Evolutionary conservation across 2,888 invertebrate genomes (phyloP).

Genomic region (Cheilosia soror): DNA sequence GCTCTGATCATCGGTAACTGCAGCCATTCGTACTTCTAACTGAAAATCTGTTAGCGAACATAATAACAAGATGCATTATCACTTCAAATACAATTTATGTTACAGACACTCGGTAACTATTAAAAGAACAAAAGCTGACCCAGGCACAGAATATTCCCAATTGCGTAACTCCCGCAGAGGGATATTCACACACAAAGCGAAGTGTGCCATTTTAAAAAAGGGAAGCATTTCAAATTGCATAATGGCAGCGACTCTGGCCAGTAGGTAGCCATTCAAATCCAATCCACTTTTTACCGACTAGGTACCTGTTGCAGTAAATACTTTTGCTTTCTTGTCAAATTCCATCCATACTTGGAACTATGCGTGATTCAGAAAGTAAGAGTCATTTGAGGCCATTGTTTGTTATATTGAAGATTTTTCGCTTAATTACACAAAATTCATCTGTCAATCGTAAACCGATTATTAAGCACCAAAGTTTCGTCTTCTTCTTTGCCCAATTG

Average conservation of each 20-base stretch:
- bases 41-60: no score
- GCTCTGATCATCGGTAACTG: no score
- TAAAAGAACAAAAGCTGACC: no score
- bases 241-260: slow-evolving; percentile 16
- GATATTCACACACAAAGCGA: neutral
- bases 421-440: slow-evolving; percentile 55
- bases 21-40: no score
- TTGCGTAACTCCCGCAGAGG: slow-evolving; percentile 35
- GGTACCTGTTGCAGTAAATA: slow-evolving; percentile 2
- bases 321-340: slow-evolving; percentile 37
- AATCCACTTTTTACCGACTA: neutral
- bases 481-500: slow-evolving; percentile 39
- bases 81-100: no score
- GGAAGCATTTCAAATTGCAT: slow-evolving; percentile 63
- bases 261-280: slow-evolving; percentile 4
- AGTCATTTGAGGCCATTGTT: slow-evolving; percentile 27
- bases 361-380: slow-evolving; percentile 36
- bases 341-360: slow-evolving; percentile 2
- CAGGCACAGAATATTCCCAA: slow-evolving; percentile 1
- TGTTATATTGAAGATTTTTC: slow-evolving; percentile 35
- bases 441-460: slow-evolving; percentile 57
- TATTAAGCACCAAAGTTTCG: slow-evolving; percentile 40
- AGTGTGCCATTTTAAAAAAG: slow-evolving; percentile 54
- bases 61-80: no score
- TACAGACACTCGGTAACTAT: no score